Conservation (phyloP, 2,888 invertebrate genomes). For the Pachydiplax longipennis region DNA sequence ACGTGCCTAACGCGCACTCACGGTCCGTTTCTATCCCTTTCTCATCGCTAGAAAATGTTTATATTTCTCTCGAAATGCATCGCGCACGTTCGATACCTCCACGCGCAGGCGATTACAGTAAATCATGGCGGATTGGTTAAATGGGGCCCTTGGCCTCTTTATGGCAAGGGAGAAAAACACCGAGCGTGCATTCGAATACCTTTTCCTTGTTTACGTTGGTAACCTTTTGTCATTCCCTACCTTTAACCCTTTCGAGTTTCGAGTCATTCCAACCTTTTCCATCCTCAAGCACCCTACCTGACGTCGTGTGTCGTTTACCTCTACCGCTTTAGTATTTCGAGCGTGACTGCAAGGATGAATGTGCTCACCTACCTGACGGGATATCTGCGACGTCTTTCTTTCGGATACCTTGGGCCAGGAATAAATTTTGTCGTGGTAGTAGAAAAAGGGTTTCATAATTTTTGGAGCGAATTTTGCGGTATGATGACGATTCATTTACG, state of each 20-base stretch:
- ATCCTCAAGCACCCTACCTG: background rate
- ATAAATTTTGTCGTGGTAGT: background rate
- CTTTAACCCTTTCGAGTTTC: background rate
- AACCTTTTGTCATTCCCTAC: background rate
- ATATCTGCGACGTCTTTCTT: background rate
- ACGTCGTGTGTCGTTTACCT: background rate
- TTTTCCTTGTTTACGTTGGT: background rate
- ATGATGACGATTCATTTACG: background rate
- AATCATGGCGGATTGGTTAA: background rate
- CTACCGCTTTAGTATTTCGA: background rate
- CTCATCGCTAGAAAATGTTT: background rate
- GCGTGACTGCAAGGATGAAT: background rate
- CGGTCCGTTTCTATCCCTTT: background rate
- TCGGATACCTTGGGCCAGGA: background rate
- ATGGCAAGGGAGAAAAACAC: background rate
- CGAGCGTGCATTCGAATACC: background rate
- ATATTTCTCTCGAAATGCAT: background rate
- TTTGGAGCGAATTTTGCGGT: background rate
- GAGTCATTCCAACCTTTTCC: background rate
- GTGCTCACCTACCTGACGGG: background rate
- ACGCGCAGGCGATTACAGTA: background rate
- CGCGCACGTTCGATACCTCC: background rate
- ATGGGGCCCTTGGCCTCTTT: background rate
- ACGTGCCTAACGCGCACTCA: background rate
- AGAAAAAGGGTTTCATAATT: background rate